phyloP scores from a whole-genome alignment of 2,113 vertebrate genomes.

The Lethenteron camtschaticum region DNA sequence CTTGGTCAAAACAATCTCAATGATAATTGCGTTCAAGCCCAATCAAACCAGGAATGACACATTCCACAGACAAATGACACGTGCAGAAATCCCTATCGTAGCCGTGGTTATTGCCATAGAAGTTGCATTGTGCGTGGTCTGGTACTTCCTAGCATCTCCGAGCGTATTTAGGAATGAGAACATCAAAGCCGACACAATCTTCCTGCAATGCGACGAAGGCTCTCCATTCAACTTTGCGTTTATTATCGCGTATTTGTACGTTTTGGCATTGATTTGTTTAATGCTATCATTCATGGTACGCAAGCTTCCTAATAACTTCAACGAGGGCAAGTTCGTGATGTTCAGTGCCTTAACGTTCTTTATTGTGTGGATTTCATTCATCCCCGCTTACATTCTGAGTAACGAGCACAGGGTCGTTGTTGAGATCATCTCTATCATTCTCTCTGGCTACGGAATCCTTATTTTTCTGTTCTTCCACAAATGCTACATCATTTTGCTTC shows the following conservation, averaged over 20 bases:
- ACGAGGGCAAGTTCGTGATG: conserved; percentile 2
- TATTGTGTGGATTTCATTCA: conserved; percentile 2
- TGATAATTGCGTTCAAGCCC: conserved; percentile 2
- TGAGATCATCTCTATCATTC: not conserved
- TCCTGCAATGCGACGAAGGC: not conserved
- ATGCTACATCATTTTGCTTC: conserved; percentile 7
- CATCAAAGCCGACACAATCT: not conserved
- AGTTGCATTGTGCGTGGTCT: not conserved
- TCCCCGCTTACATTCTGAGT: not conserved
- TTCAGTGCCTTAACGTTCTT: conserved; percentile 6
- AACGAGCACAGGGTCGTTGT: not conserved
- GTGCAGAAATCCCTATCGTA: not conserved
- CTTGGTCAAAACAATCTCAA: conserved; percentile 6
- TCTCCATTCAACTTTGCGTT: not conserved
- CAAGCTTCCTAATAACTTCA: conserved; percentile 8
- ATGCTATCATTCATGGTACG: conserved; percentile 2
- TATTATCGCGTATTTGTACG: not conserved
- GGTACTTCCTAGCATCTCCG: conserved; percentile 1
- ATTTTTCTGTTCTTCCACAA: conserved; percentile 7
- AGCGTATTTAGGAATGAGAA: not conserved
- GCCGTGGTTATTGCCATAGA: not conserved
- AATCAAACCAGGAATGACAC: not conserved
- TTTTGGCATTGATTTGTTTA: not conserved
- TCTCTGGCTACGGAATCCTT: conserved; percentile 1
- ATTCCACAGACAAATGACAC: not conserved